These are phyloP conservation scores for Capromys pilorides DNA, from an alignment of 2,797 vertebrate species.

Conservation along the genomic window DNA sequence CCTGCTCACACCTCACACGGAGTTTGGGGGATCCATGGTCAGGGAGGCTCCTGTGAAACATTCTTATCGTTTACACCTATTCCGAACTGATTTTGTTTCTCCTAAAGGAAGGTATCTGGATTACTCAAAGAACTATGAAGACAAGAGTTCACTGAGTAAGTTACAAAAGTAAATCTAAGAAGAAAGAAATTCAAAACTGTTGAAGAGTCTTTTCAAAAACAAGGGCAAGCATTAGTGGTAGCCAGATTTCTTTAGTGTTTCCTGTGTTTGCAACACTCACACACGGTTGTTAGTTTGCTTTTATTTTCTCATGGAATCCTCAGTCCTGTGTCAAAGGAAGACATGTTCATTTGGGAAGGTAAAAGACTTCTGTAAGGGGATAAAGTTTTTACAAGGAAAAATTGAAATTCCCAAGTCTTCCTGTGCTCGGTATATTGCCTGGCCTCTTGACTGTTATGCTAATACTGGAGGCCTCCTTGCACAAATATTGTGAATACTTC, in stretches of 20 bases:
- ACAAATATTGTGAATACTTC: constrained; percentile 73
- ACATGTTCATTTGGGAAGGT: background rate
- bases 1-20: background rate
- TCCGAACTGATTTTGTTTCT: background rate
- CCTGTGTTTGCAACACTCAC: background rate
- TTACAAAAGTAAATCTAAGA: background rate
- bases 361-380: background rate
- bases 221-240: constrained; percentile 34
- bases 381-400: background rate
- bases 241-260: background rate
- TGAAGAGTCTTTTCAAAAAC: constrained; percentile 31
- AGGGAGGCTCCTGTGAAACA: background rate
- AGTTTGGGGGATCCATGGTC: accelerated
- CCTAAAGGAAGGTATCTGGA: background rate
- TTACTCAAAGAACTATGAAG: background rate
- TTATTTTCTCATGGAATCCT: background rate
- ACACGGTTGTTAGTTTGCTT: background rate
- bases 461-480: constrained; percentile 39
- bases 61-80: background rate
- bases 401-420: background rate
- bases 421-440: background rate
- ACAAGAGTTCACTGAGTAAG: background rate
- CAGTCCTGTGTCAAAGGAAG: background rate
- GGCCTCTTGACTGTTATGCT: constrained; percentile 16
- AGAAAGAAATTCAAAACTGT: constrained; percentile 28